Base-by-base conservation (phyloP, 2,797 vertebrate species). In the Nyctalus aviator region DNA sequence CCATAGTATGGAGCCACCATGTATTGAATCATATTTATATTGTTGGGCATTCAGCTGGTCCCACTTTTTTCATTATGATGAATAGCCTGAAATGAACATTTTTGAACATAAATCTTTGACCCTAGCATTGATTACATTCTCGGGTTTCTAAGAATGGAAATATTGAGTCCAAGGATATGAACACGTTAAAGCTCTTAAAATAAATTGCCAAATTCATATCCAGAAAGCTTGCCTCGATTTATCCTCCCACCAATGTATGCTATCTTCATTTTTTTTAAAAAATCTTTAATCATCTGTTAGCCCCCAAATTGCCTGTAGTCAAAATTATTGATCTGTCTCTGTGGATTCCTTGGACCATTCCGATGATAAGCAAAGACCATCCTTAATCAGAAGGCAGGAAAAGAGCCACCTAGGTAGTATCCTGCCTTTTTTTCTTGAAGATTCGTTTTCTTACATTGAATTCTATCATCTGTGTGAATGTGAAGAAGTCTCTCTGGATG, bases 121-220 rank as follows among this genome's bases (percentile, higher is more conserved):
- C 68, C 35, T 84, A 46, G 85, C 91, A 85, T 44, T 94, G 90
- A 97, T 96, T 95, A 79, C 72, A 78, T 78, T 89, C 59, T 50
- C 50, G 35, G 23, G 53, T 88, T 95, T 85, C 75, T 76, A 82
- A 92, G 59, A 88, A 50, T 50, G 13, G 75, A 93, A 89, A 93
- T 94, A 96, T 85, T 94, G 82, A 97, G 62, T 95, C 91, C 91
- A 95, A 72, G 37, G 59, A 79, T 82, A 81, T 72, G 83, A 96
- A 85, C 81, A 84, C 71, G 27, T 90, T 87, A 84, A 91, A 91
- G 68, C 78, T 91, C 87, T 95, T 96, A 93, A 92, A 95, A 96
- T 93, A 96, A 97, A 96, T 53, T 93, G 64, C 69, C 87, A 88
- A 85, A 90, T 94, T 96, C 94, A 91, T 88, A 91, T 37, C 71